These are phyloP conservation scores for Erythrocercus mccallii DNA, from an alignment of 2,113 vertebrate species.

Conservation along the genomic window DNA sequence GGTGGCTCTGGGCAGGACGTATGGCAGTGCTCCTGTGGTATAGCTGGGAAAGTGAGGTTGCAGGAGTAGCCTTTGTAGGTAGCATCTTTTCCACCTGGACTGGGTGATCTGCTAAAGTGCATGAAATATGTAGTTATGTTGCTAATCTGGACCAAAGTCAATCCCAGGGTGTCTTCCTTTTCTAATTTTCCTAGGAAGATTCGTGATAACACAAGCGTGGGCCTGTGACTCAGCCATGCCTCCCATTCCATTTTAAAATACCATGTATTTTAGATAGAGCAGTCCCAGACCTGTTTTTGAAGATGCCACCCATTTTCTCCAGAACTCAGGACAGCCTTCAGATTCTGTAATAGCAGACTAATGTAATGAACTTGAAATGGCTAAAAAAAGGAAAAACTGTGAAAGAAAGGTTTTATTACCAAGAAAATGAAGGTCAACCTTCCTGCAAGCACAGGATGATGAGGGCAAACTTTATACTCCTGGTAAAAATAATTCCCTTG, in stretches of 20 bases:
- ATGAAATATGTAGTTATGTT: background rate
- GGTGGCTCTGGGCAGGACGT: background rate
- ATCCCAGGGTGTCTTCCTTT: background rate
- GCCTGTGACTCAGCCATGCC: background rate
- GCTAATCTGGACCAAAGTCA: background rate
- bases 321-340: background rate
- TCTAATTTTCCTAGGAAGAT: background rate
- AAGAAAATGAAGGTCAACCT: background rate
- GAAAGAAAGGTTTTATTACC: background rate
- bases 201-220: background rate
- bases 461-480: background rate
- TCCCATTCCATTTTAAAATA: background rate
- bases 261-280: background rate
- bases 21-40: background rate
- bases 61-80: background rate
- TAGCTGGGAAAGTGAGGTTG: background rate
- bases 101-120: background rate
- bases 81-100: background rate
- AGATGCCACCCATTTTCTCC: background rate
- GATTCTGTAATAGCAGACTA: background rate
- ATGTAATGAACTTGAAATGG: background rate
- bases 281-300: background rate
- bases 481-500: background rate
- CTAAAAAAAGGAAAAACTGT: background rate
- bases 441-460: background rate